Evolutionary conservation across 1,140 invertebrate species (phyloP), one percentile per base, ranked within the genome.

Genomic region (Schmidtea mediterranea): DNA sequence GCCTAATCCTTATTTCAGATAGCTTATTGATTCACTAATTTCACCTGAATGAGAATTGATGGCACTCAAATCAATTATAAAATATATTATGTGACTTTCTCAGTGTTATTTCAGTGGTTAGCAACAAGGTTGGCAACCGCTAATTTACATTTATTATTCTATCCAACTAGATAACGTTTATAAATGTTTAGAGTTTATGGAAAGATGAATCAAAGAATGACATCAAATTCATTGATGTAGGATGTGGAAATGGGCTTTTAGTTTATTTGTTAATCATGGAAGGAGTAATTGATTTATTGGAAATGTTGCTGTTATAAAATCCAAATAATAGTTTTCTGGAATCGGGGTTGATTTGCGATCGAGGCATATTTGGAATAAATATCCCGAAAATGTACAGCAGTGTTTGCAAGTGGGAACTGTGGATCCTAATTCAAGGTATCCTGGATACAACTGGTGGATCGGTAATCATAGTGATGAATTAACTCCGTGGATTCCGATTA

Each of bases 381-480:
- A 21, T 54, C 56, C 24, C 58, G 59, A 13, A 38, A 61, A 18
- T 26, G 48, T 39, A 13, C 37, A 49, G 10, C 26, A 32, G 10
- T 6, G 10, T 10, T 10, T 32, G 5, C 26, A 32, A 32, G 26
- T 32, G 5, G 26, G 26, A 32, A 32, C 26, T 32, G 26, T 32
- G 10, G 10, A 32, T 32, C 26, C 26, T 10, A 10, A 32, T 32
- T 32, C 26, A 32, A 32, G 26, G n/a, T 82, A 78, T 59, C 74
- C 76, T 19, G 70, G 76, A 18, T 72, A 66, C 37, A 80, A 90
- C 61, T 95, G 86, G 83, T 64, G 95, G 12, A 87, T 97, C 63
- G 89, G 90, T 38, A 97, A 97, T 71, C 90, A 97, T 69, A 89
- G 84, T 37, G 90, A 95, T 71, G 89, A 95, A 62, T 63, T 97